phyloP scores from a whole-genome alignment of 2,113 vertebrate genomes.

The Campylomormyrus numenius region DNA sequence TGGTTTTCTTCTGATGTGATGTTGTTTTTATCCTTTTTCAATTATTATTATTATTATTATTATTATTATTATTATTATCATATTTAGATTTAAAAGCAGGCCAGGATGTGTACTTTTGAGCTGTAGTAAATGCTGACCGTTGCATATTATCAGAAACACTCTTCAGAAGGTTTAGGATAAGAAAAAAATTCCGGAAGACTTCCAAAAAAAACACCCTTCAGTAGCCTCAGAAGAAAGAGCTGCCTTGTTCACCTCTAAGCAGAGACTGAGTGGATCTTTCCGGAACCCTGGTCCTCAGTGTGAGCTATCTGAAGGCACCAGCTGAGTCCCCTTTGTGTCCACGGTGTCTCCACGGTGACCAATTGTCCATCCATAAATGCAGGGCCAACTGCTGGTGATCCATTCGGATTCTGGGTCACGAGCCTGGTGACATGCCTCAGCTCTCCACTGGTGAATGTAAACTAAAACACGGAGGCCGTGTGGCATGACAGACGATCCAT shows the following conservation, averaged over 20 bases:
- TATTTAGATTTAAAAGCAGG: not conserved
- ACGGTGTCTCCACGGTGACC: not conserved
- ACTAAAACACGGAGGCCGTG: not conserved
- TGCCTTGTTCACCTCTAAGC: not conserved
- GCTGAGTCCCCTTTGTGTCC: not conserved
- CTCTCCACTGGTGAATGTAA: not conserved
- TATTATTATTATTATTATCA: not conserved
- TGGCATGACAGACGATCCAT: not conserved
- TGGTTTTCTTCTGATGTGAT: not conserved
- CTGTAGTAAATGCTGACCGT: not conserved
- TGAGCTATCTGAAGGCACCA: not conserved
- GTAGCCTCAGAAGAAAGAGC: not conserved
- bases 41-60: not conserved
- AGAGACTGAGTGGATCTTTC: not conserved
- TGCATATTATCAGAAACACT: not conserved
- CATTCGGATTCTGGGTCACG: not conserved
- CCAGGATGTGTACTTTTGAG: not conserved
- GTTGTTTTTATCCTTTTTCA: not conserved
- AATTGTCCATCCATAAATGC: not conserved
- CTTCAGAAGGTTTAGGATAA: not conserved
- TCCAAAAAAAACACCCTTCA: not conserved
- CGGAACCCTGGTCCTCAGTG: not conserved
- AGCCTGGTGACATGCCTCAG: not conserved
- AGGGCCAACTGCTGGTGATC: not conserved
- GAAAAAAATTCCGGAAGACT: not conserved